Conservation (phyloP, 2,113 vertebrate species). For the Prunella fulvescens region DNA sequence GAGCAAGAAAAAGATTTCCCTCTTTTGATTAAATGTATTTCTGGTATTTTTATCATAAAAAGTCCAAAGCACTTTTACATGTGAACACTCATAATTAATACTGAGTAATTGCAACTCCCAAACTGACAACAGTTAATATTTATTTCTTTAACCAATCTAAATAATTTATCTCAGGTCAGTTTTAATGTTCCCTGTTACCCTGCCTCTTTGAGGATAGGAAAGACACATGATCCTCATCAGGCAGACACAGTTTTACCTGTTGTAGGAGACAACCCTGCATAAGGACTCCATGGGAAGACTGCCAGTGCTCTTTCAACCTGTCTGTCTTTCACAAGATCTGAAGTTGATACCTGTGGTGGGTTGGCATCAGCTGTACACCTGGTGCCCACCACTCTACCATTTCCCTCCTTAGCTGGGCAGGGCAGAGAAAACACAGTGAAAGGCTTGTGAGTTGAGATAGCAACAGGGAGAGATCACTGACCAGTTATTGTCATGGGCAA, state of each 20-base stretch:
- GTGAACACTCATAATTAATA: neutral
- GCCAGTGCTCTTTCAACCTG: neutral
- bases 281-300: neutral
- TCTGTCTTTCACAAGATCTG: neutral
- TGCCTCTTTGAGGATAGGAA: neutral
- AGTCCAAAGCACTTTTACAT: neutral
- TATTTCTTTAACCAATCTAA: neutral
- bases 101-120: neutral
- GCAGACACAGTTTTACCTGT: neutral
- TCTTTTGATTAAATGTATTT: neutral
- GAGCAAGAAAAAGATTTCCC: neutral
- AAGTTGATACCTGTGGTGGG: neutral
- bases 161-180: neutral
- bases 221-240: neutral
- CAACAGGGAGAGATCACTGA: neutral
- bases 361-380: neutral
- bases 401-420: neutral
- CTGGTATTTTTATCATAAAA: neutral
- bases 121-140: neutral
- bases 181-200: neutral
- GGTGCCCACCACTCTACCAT: neutral
- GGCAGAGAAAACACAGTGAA: neutral
- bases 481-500: neutral
- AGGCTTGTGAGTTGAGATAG: accelerated
- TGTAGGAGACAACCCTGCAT: neutral